Evolutionary conservation across 2,113 vertebrate species (phyloP).

Genomic region (Petrocephalus zakoni): DNA sequence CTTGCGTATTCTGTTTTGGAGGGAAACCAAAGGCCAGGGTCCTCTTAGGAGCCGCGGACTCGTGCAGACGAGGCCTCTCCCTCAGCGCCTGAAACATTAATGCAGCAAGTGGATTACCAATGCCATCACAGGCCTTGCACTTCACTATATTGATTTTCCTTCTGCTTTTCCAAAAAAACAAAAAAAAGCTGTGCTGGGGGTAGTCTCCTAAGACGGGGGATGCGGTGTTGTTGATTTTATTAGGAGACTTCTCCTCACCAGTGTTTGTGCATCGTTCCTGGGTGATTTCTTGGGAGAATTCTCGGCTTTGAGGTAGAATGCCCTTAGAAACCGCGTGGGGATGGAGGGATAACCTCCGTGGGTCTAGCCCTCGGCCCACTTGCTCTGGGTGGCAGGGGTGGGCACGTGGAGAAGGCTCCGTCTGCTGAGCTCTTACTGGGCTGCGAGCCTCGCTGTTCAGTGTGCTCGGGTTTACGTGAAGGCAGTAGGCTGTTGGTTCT

Average conservation of each 20-base stretch:
- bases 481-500: not conserved
- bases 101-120: constrained; percentile 65
- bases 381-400: constrained; percentile 28
- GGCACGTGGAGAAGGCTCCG: constrained; percentile 5
- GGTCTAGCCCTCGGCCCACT: not conserved
- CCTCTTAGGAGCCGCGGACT: constrained; percentile 30
- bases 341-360: not conserved
- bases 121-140: constrained; percentile 62
- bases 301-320: constrained; percentile 43
- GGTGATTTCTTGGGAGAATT: constrained; percentile 55
- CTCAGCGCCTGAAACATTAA: constrained; percentile 68
- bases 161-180: constrained; percentile 54
- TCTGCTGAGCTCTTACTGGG: not conserved
- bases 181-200: constrained; percentile 39
- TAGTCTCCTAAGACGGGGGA: constrained; percentile 51
- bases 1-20: constrained; percentile 43
- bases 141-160: constrained; percentile 69
- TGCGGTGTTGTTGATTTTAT: constrained; percentile 49
- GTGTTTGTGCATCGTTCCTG: constrained; percentile 44
- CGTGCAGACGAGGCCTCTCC: constrained; percentile 41
- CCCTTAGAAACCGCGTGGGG: constrained; percentile 41
- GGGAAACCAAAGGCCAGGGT: constrained; percentile 33
- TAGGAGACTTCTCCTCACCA: constrained; percentile 45
- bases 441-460: not conserved
- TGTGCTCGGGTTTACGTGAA: not conserved